Base-by-base conservation (phyloP, 1,140 invertebrate genomes). In the Armadillidium nasatum region DNA sequence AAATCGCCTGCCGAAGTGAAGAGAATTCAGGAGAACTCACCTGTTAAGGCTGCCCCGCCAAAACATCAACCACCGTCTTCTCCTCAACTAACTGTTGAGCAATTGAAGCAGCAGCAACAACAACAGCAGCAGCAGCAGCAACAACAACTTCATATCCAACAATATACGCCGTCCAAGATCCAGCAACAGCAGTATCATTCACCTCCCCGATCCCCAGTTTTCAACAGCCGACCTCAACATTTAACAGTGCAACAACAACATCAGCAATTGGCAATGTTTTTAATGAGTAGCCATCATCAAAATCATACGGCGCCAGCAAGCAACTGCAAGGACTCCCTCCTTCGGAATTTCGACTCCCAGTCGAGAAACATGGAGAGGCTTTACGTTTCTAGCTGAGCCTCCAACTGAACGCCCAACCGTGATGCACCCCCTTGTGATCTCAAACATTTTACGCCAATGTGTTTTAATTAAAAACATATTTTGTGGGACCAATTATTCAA, bases 291-390 rank as follows among this genome's bases (percentile, higher is more conserved):
- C 50, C 50, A 60, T 7, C 50, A 60, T 19, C 50, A 33, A 33
- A 33, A 33, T 33, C 33, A 33, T 33, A 33, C 33, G 33, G 33
- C 33, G 33, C 33, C 50, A 15, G 50, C 50, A 60, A 19, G 50
- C 11, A 60, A 60, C 50, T 60, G 50, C 50, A 60, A 60, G 19
- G 50, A 60, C 50, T 60, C 50, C 50, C 50, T 60, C 19, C 50
- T 13, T 19, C 11, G 50, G 4, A 15, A 13, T 60, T 13, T 19
- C 50, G 50, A 60, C 11, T 60, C 50, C 50, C 19, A 13, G 11
- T 13, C 50, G 11, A 60, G 50, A 19, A 19, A 19, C 7, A 4
- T 60, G 50, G 50, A 60, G 19, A 13, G 50, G 11, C 50, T 60
- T 13, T 60, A 3, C 7, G 50, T 60, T 13, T 60, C 50, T 60